These are phyloP conservation scores for Sebastes glaucus DNA, from an alignment of 2,797 vertebrate genomes.

Conservation along the genomic window DNA sequence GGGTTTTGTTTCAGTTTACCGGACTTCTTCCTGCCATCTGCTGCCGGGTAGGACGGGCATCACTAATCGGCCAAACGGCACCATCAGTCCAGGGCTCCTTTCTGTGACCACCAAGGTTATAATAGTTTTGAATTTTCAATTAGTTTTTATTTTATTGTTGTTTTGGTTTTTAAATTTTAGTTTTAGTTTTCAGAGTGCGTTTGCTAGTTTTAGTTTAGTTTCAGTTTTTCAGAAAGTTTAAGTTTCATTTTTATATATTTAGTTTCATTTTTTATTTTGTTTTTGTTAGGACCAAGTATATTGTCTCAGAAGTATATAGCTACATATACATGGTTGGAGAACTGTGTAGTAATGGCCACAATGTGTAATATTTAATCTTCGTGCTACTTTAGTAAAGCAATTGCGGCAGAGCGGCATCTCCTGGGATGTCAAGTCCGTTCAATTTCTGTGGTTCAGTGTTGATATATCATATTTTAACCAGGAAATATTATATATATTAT, in stretches of 20 bases:
- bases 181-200: not conserved
- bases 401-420: not conserved
- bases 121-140: not conserved
- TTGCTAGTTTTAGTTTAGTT: not conserved
- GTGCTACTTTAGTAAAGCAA: not conserved
- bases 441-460: too few relatives aligned
- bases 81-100: not conserved
- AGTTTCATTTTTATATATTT: not conserved
- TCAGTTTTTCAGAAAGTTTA: not conserved
- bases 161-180: not conserved
- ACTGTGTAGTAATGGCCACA: not conserved
- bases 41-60: conserved; percentile 18
- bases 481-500: too few relatives aligned
- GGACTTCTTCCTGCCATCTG: conserved; percentile 62
- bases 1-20: conserved; percentile 57
- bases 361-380: not conserved
- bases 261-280: not conserved
- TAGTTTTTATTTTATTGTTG: not conserved
- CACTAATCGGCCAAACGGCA: not conserved
- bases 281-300: not conserved
- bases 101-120: not conserved
- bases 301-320: not conserved
- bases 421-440: not conserved
- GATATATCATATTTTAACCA: too few relatives aligned
- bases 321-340: too few relatives aligned